Conservation (phyloP, 1,140 invertebrate genomes). For the Drosophila sp. region DNA sequence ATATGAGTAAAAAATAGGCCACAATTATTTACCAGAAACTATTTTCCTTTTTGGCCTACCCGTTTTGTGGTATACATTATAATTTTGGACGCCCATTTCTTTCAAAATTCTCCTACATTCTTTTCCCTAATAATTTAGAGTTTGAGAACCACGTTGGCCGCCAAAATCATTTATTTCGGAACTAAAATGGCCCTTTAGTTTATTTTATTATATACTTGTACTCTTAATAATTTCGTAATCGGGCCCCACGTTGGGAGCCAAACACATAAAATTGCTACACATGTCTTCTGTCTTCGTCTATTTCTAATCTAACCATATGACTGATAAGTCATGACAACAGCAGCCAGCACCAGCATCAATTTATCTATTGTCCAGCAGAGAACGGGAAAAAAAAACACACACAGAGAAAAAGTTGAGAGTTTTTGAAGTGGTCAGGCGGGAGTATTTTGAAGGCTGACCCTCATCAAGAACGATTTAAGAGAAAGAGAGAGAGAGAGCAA, state of each 20-base stretch:
- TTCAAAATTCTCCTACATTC: too few species aligned
- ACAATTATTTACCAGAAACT: too few species aligned
- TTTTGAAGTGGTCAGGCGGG: conserved; percentile 40
- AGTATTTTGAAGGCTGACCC: conserved; percentile 54
- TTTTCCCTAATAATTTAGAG: too few species aligned
- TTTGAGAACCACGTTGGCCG: too few species aligned
- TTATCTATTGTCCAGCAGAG: conserved; percentile 8
- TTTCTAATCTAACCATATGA: conserved; percentile 11
- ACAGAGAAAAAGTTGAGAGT: background rate
- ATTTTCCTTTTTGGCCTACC: too few species aligned
- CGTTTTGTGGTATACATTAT: too few species aligned
- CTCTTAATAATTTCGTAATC: too few species aligned
- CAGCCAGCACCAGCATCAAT: conserved; percentile 6
- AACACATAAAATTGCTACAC: background rate
- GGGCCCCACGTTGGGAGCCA: background rate
- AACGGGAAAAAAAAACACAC: background rate
- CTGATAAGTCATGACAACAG: conserved; percentile 10
- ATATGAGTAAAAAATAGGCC: too few species aligned
- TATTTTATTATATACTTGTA: background rate
- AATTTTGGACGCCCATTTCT: too few species aligned
- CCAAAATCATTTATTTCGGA: too few species aligned
- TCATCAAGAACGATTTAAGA: conserved; percentile 77
- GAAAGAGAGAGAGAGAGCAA: conserved; percentile 16
- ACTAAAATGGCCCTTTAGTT: too few species aligned
- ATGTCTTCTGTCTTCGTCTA: conserved; percentile 1